phyloP scores from a whole-genome alignment of 2,888 invertebrate genomes.

The Eulithis testata region DNA sequence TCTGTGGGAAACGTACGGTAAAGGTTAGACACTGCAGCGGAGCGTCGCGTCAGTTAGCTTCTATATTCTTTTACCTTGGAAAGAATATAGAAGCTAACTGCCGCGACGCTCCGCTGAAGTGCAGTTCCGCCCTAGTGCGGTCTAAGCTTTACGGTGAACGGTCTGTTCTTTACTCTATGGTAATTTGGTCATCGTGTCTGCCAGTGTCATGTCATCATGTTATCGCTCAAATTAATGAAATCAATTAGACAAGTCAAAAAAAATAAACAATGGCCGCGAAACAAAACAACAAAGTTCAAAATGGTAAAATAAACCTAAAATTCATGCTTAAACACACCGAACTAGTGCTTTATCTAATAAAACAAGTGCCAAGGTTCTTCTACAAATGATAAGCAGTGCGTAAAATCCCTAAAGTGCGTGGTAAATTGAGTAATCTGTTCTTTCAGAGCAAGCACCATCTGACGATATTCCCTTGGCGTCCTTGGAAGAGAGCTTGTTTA shows the following conservation, averaged over 20 bases:
- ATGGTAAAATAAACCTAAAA: slow-evolving; percentile 75
- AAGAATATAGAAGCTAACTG: no score
- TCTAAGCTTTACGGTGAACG: no score
- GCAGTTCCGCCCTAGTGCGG: no score
- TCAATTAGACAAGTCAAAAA: background rate
- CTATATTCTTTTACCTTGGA: no score
- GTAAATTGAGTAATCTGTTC: slow-evolving; percentile 23
- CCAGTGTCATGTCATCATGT: background rate
- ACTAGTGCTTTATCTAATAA: background rate
- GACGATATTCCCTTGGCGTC: slow-evolving; percentile 81
- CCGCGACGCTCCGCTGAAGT: no score
- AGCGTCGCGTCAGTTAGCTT: no score
- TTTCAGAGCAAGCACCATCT: slow-evolving; percentile 71
- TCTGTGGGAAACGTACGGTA: no score
- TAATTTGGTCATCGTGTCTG: background rate
- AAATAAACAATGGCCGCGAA: slow-evolving; percentile 87
- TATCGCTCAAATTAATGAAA: slow-evolving; percentile 42
- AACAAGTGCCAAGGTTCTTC: background rate
- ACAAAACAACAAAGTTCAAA: slow-evolving; percentile 85
- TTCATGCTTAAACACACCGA: background rate
- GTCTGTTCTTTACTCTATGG: background rate
- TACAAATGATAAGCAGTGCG: background rate
- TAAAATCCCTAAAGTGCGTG: background rate
- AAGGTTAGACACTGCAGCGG: no score
- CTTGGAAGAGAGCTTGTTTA: slow-evolving; percentile 91